Evolutionary conservation across 2,113 vertebrate genomes (phyloP), one percentile per base, ranked within the genome.

Genomic region (Caranx melampygus): DNA sequence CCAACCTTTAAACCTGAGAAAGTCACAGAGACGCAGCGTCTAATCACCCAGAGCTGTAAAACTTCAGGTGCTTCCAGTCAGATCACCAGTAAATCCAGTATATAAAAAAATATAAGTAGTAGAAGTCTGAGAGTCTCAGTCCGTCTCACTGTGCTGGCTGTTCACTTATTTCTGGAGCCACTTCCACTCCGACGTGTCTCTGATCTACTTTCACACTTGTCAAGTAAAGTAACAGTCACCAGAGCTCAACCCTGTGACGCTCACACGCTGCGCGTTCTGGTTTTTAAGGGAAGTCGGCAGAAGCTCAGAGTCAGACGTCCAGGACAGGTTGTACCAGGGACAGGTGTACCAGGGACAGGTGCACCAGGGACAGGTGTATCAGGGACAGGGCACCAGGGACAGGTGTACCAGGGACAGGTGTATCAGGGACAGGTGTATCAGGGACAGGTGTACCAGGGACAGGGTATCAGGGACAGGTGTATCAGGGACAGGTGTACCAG

Each of bases 1-100:
- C 44, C 21, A 47, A 26, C 26, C 33, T 10, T 40, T 11, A 34
- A 42, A 9, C 33, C 40, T 33, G 60, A 15, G 34, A 45, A 5
- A 35, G 33, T 59, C 40, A 26, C 67, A 77, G 55, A 72, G 58
- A 69, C 2, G 2, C 67, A 45, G n/a, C n/a, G n/a, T n/a, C n/a
- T n/a, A n/a, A n/a, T n/a, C n/a, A n/a, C n/a, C n/a, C n/a, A n/a
- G n/a, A n/a, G n/a, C n/a, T n/a, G n/a, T n/a, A n/a, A n/a, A n/a
- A 14, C 26, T 26, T 26, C 26, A 26, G 26, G 26, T 26, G 26
- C 26, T 26, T 26, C 26, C 26, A 26, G 26, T 26, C 26, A 26
- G 26, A 26, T 51, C 44, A 59, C 3, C 14, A 52, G n/a, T 47
- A 55, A 44, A 70, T 54, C 13, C 10, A 31, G 49, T 9, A 5